A percentile compares a stretch with the other conserved stretches of the same genome.
Evolutionary conservation across 1,140 invertebrate species (phyloP).

Genomic region (Thaumetopoea pityocampa): DNA sequence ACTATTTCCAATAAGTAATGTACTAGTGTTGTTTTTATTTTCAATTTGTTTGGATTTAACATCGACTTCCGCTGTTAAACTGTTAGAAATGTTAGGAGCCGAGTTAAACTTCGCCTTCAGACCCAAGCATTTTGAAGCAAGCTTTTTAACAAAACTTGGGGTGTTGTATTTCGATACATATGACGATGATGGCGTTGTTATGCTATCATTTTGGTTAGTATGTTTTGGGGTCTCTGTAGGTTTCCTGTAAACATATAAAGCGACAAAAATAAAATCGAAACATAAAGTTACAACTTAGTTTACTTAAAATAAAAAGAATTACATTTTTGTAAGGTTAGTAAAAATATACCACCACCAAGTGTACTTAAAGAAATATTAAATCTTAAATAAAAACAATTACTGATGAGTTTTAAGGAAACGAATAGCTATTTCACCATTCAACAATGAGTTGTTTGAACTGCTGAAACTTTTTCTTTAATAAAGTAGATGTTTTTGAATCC

Average conservation of each 20-base stretch:
- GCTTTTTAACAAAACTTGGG: slow-evolving; percentile 71
- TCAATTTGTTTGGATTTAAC: slow-evolving; percentile 48
- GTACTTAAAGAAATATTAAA: slow-evolving; percentile 12
- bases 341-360: slow-evolving; percentile 42
- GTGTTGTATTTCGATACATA: slow-evolving; percentile 59
- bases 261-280: slow-evolving; percentile 55
- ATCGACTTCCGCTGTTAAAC: slow-evolving; percentile 49
- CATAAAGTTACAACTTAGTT: slow-evolving; percentile 27
- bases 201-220: slow-evolving; percentile 60
- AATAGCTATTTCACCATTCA: slow-evolving; percentile 26
- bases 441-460: slow-evolving; percentile 32
- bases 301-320: slow-evolving; percentile 10
- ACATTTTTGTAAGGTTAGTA: not conserved
- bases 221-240: slow-evolving; percentile 65
- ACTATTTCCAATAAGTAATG: slow-evolving; percentile 63
- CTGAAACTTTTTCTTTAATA: slow-evolving; percentile 25
- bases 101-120: slow-evolving; percentile 69
- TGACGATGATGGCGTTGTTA: slow-evolving; percentile 62
- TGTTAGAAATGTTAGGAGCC: slow-evolving; percentile 70
- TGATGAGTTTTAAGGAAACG: slow-evolving; percentile 3
- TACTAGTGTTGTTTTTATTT: slow-evolving; percentile 44
- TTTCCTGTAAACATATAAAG: slow-evolving; percentile 72
- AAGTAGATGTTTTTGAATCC: not conserved
- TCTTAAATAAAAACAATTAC: slow-evolving; percentile 6
- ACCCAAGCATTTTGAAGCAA: slow-evolving; percentile 75